These are phyloP conservation scores for Ostrea denselamellosa DNA, from an alignment of 1,140 invertebrate genomes.

Conservation along the genomic window DNA sequence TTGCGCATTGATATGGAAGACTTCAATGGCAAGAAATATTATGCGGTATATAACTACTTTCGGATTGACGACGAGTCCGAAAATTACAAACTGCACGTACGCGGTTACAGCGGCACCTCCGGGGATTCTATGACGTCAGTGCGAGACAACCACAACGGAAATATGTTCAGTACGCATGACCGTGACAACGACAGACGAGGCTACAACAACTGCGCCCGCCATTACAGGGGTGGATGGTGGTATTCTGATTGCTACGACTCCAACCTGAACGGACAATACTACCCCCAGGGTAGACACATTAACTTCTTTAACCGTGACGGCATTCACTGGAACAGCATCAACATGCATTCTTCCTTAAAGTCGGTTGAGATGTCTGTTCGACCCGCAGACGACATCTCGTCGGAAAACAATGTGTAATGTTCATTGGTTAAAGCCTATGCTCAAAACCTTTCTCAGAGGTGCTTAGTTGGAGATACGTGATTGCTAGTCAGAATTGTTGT, in stretches of 20 bases:
- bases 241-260: conserved; percentile 92
- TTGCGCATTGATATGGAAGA: conserved; percentile 85
- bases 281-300: conserved; percentile 74
- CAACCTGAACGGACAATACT: conserved; percentile 94
- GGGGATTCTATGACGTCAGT: conserved; percentile 77
- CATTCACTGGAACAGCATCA: conserved; percentile 78
- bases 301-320: conserved; percentile 77
- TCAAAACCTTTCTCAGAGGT: background rate
- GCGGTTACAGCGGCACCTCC: conserved; percentile 83
- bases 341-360: conserved; percentile 75
- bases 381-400: conserved; percentile 61
- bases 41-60: conserved; percentile 85
- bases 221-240: conserved; percentile 81
- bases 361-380: conserved; percentile 75
- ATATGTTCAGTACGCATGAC: conserved; percentile 87
- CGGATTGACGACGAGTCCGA: conserved; percentile 84
- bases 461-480: conserved; percentile 19
- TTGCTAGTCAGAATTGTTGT: conserved; percentile 24
- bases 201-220: conserved; percentile 85
- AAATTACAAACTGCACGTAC: conserved; percentile 84
- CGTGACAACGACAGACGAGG: conserved; percentile 86
- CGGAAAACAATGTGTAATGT: conserved; percentile 58
- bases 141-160: conserved; percentile 83
- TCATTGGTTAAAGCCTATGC: background rate
- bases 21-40: conserved; percentile 80